Percentiles rank a stretch among this genome's conserved stretches.
Conservation (phyloP, 2,888 invertebrate genomes). For the Cheilosia urbana region DNA sequence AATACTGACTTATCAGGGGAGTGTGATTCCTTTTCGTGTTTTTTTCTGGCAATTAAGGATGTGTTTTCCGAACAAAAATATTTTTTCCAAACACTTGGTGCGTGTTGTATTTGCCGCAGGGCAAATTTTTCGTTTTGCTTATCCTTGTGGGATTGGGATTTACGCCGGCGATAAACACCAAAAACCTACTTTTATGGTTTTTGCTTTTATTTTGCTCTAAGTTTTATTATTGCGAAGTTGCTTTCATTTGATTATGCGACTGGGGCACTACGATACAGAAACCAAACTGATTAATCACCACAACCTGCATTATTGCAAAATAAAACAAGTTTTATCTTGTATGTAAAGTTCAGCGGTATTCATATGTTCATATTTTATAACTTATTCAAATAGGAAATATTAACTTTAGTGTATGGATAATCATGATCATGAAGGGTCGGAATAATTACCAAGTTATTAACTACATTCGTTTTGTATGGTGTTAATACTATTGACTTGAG, state of each 20-base stretch:
- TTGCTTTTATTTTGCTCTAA: constrained; percentile 36
- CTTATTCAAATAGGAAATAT: neutral
- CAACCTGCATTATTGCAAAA: constrained; percentile 10
- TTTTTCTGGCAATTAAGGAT: constrained; percentile 13
- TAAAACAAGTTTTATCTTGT: neutral
- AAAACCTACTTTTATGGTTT: constrained; percentile 24
- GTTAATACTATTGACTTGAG: too few relatives aligned
- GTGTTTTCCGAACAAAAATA: constrained; percentile 6
- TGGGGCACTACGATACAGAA: constrained; percentile 26
- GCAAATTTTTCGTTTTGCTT: constrained; percentile 9
- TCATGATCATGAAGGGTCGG: too few relatives aligned
- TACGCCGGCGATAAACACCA: neutral
- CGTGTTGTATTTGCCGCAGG: constrained; percentile 21
- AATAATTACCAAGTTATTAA: too few relatives aligned
- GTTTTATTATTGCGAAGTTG: constrained; percentile 43
- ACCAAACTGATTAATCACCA: constrained; percentile 28
- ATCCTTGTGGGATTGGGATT: constrained; percentile 18
- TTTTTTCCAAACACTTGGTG: constrained; percentile 33
- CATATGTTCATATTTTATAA: neutral
- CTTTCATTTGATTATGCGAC: constrained; percentile 38
- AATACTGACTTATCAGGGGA: neutral
- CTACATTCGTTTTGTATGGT: too few relatives aligned
- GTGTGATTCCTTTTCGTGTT: neutral
- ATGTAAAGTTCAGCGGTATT: neutral
- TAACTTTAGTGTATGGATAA: too few relatives aligned